A percentile compares a stretch with the other conserved stretches of the same genome.
Evolutionary conservation across 2,113 vertebrate species (phyloP).

Genomic region (Carlito syrichta): DNA sequence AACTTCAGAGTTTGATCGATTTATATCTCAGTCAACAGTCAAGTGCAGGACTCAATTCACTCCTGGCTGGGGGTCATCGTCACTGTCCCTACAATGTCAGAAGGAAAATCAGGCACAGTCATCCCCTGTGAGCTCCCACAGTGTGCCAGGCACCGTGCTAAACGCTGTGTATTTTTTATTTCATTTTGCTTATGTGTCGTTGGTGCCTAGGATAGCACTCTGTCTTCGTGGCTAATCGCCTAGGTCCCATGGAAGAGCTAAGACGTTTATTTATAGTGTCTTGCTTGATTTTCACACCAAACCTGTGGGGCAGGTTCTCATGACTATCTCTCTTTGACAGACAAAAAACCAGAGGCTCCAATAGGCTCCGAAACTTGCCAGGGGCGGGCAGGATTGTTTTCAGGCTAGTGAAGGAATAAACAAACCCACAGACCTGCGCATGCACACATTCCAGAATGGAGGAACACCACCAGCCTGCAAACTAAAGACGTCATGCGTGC

Average conservation of each 20-base stretch:
- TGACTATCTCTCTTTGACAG: neutral
- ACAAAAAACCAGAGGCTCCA: neutral
- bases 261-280: neutral
- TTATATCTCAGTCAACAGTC: neutral
- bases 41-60: neutral
- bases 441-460: neutral
- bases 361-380: neutral
- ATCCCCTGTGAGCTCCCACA: fast-evolving
- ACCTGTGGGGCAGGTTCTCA: neutral
- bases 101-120: neutral
- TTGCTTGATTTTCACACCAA: neutral
- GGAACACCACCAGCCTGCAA: neutral
- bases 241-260: neutral
- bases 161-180: neutral
- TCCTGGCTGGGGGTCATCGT: neutral
- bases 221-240: neutral
- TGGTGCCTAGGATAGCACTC: neutral
- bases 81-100: neutral
- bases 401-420: neutral
- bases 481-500: neutral
- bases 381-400: neutral
- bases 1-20: neutral
- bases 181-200: neutral
- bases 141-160: neutral
- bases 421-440: neutral